phyloP scores from a whole-genome alignment of 1,140 invertebrate species.

The Drosophila miranda region DNA sequence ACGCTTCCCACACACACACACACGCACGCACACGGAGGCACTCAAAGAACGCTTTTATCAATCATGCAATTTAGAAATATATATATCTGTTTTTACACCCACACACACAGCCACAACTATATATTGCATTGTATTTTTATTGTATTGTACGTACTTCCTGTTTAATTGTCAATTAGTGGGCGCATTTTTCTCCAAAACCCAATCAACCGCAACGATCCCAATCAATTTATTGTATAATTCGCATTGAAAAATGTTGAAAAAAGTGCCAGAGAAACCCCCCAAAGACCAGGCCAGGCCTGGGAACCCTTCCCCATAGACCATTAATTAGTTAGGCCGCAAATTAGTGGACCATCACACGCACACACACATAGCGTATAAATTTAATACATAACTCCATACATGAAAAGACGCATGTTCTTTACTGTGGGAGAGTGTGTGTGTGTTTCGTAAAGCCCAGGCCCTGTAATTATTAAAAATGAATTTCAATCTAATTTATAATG shows the following conservation, averaged over 20 bases:
- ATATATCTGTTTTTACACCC: background rate
- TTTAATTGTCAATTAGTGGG: conserved; percentile 77
- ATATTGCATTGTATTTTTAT: conserved; percentile 40
- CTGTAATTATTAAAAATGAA: conserved; percentile 64
- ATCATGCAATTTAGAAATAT: conserved; percentile 64
- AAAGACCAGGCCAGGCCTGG: too few species aligned
- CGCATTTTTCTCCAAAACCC: conserved; percentile 54
- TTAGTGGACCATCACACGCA: conserved; percentile 59
- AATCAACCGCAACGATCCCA: conserved; percentile 61
- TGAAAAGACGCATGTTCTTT: too few species aligned
- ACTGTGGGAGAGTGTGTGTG: too few species aligned
- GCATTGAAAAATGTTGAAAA: conserved; percentile 6
- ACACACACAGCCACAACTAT: too few species aligned
- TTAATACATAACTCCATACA: background rate
- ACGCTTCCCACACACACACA: conserved; percentile 1
- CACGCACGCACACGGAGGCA: background rate
- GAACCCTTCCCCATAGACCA: conserved; percentile 36
- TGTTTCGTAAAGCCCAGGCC: background rate
- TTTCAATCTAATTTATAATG: conserved; percentile 71
- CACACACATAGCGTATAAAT: conserved; percentile 10
- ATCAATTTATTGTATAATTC: conserved; percentile 60
- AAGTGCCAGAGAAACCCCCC: background rate
- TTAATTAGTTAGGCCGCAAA: conserved; percentile 77
- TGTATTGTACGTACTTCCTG: conserved; percentile 61
- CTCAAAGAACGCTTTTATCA: conserved; percentile 64